A percentile compares a stretch with the other conserved stretches of the same genome.
Conservation (phyloP, 2,113 vertebrate genomes). For the Bambusicola thoracicus region DNA sequence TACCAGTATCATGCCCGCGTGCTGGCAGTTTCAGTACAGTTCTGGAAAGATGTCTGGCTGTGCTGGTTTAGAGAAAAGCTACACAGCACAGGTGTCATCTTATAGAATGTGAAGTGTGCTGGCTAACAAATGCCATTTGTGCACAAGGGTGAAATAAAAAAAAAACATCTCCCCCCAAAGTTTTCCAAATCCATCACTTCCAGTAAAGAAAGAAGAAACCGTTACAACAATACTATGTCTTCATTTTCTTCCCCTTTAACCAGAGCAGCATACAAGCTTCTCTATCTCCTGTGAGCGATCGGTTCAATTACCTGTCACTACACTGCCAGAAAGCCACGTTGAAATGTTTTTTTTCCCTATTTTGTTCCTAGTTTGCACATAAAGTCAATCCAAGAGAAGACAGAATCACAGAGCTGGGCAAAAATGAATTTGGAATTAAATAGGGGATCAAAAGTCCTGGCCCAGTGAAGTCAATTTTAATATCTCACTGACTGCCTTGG, state of each 20-base stretch:
- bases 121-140: background rate
- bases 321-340: no score
- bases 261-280: background rate
- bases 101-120: background rate
- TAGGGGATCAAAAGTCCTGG: background rate
- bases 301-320: background rate
- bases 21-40: background rate
- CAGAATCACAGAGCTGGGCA: background rate
- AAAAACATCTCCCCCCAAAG: background rate
- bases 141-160: background rate
- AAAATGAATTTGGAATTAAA: background rate
- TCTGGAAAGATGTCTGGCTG: fast-evolving
- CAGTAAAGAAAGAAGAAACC: background rate
- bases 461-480: background rate
- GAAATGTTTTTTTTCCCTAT: background rate
- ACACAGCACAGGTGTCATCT: background rate
- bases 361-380: background rate
- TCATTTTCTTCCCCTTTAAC: background rate
- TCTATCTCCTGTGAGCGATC: background rate
- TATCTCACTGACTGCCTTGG: background rate
- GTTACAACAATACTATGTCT: background rate
- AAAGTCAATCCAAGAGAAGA: background rate
- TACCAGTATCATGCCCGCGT: background rate
- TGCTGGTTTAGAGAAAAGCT: background rate
- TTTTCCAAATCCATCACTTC: background rate